phyloP scores from a whole-genome alignment of 1,140 invertebrate species.

The Teleogryllus occipitalis region DNA sequence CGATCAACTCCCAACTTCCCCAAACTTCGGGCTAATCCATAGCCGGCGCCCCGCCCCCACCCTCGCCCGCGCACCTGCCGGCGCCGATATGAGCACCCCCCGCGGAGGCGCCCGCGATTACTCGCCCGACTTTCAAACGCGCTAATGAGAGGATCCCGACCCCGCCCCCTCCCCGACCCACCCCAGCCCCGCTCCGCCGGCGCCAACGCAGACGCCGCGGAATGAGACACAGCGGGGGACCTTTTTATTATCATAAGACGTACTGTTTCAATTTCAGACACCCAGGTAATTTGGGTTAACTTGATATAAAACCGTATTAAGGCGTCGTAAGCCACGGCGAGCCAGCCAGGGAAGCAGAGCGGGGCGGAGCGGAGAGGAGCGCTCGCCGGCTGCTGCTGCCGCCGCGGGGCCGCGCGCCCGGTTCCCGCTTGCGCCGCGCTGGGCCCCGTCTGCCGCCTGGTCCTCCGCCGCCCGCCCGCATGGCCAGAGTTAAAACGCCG shows the following conservation, averaged over 20 bases:
- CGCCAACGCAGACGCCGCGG: no score
- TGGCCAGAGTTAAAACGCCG: no score
- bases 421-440: no score
- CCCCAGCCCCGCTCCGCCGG: no score
- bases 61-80: background rate
- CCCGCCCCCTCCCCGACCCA: no score
- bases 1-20: background rate
- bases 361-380: background rate
- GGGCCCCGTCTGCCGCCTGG: no score
- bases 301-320: conserved; percentile 1
- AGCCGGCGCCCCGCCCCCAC: no score
- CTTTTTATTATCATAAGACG: background rate
- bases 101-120: background rate
- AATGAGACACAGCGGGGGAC: background rate
- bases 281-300: conserved; percentile 3
- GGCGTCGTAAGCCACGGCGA: background rate
- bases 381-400: background rate
- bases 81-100: background rate
- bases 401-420: no score
- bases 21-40: background rate
- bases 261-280: background rate
- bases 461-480: no score
- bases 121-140: background rate
- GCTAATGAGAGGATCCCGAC: background rate
- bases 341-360: background rate